Base-by-base conservation (phyloP, 2,113 vertebrate genomes). In the Carettochelys insculpta region DNA sequence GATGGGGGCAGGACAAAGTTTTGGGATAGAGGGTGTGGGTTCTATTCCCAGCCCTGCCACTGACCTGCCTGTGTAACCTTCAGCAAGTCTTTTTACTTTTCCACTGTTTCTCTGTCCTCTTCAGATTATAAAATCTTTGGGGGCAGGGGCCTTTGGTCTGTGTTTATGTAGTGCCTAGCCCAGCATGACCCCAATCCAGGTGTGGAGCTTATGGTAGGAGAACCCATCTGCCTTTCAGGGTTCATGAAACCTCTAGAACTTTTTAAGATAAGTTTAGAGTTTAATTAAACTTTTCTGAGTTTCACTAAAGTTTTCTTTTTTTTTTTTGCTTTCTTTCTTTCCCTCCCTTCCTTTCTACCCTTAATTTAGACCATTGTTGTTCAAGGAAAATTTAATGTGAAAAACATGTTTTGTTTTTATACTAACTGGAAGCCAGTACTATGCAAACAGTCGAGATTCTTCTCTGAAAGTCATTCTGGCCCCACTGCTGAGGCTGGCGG, bases 301-400 rank as follows among this genome's bases (percentile, higher is more conserved):
- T 88, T 92, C 92, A 91, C 92, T 91, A 89, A 93, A 88, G 89
- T 61, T 52, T 85, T 61, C 83, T 92, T 83, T 19, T 52, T 77
- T 43, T 83, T 52, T 51, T 82, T 87, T 92, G 81, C 19, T 52
- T 75, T 43, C 80, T 90, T 85, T 80, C 58, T 73, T 45, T 48
- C 80, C 48, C 81, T 90, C 83, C 20, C 53, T 75, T 34, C 80
- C 87, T 87, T 83, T 77, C 75, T 34, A 45, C 0, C 77, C 92
- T 94, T 86, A 61, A 82, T 95, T 92, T 85, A 92, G 93, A 88
- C 94, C 96, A 95, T 95, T 96, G 92, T 94, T 96, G 90, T 95
- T 90, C 92, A 94, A 93, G 91, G 77, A 93, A 92, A 85, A 85
- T 91, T 92, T 96, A 96, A 96, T 96, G 84, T 7, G 86, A 95